Base-by-base conservation (phyloP, 1,140 invertebrate species). In the Pentalonia nigronervosa region DNA sequence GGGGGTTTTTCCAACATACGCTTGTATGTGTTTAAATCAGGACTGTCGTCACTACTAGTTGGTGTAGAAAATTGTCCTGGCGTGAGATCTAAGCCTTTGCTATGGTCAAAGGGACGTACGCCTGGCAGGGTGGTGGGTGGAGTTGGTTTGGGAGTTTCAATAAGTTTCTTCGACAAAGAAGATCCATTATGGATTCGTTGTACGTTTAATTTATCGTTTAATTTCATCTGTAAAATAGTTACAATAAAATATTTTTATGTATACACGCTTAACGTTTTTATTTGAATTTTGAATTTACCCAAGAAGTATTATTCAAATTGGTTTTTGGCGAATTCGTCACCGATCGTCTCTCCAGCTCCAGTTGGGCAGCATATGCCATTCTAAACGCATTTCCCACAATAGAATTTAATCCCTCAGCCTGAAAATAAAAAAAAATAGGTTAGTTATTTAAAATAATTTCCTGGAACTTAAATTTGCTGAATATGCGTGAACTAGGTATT, bases 371-470 rank as follows among this genome's bases (percentile, higher is more conserved):
- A 95, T 98, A 98, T 94, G 98, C 98, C 97, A 98, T 98, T 95
- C 98, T 97, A 96, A 98, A 98, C 94, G 98, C 98, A 97, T 98
- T 97, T 95, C 98, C 98, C 94, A 98, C 97, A 94, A 98, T 97
- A 94, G 97, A 96, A 95, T 98, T 98, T 95, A 98, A 95, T 96
- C 98, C 97, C 95, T 98, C 97, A 94, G 98, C 97, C 98, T 98
- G 96, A 7, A 96, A 96, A 94, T 94, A 45, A 95, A 50, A 41
- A 94, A 36, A 88, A 76, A 3, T 76, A n/a, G 60, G 3, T n/a
- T 76, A 17, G 60, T 76, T 76, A 76, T n/a, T 34, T 60, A n/a
- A 76, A 6, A 67, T n/a, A 60, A 9, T 14, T 67, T n/a, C n/a
- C 20, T 67, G 20, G 8, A n/a, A 67, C 60, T 14, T 1, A n/a